These are phyloP conservation scores for Aotus griseimembra DNA, from an alignment of 2,797 vertebrate genomes.

Conservation along the genomic window DNA sequence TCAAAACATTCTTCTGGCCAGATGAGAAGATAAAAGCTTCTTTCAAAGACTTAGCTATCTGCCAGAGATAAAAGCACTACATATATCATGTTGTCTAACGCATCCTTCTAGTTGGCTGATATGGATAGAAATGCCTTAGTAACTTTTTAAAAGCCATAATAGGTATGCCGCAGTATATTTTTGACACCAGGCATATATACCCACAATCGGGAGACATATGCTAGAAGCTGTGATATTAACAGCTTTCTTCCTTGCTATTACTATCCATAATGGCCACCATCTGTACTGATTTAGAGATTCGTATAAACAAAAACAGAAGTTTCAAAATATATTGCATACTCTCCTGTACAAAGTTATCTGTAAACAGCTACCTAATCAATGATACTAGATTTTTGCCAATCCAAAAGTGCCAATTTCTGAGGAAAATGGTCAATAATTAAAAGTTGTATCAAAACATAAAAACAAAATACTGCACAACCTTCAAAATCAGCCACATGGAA, in stretches of 20 bases:
- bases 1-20: slow-evolving; percentile 41
- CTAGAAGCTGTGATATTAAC: slow-evolving; percentile 43
- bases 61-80: slow-evolving; percentile 53
- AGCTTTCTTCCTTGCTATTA: slow-evolving; percentile 59
- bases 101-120: slow-evolving; percentile 40
- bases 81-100: slow-evolving; percentile 38
- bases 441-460: slow-evolving; percentile 35
- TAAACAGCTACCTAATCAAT: slow-evolving; percentile 27
- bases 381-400: not conserved
- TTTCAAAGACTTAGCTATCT: slow-evolving; percentile 57
- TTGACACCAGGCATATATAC: slow-evolving; percentile 23
- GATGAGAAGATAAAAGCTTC: slow-evolving; percentile 33
- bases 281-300: slow-evolving; percentile 53
- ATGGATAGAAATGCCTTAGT: slow-evolving; percentile 27
- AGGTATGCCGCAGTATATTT: slow-evolving; percentile 25
- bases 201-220: slow-evolving; percentile 44
- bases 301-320: slow-evolving; percentile 30
- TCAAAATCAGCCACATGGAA: slow-evolving; percentile 18
- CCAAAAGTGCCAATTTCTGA: not conserved
- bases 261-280: slow-evolving; percentile 49
- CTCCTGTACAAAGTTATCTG: slow-evolving; percentile 27
- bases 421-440: slow-evolving; percentile 35
- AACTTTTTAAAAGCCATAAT: slow-evolving; percentile 59
- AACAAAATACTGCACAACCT: not conserved
- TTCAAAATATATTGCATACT: slow-evolving; percentile 41